Evolutionary conservation across 2,888 invertebrate species (phyloP).

Genomic region (Lithosia quadra): DNA sequence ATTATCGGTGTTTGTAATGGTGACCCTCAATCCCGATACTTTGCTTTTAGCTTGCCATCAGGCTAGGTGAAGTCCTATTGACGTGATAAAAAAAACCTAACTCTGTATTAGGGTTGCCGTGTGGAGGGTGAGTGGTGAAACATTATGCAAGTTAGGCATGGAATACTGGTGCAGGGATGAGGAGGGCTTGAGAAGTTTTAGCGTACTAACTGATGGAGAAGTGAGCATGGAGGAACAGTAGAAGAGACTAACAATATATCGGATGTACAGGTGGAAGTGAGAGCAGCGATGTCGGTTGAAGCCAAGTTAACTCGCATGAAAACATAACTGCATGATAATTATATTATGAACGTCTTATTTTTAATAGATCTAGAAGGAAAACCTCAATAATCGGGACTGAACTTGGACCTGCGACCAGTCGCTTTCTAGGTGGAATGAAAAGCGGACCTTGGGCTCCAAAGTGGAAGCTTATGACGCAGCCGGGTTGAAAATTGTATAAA

Average conservation of each 20-base stretch:
- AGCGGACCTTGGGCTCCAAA: too few species aligned
- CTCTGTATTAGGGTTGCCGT: not conserved
- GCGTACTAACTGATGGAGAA: constrained; percentile 1
- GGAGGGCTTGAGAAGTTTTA: not conserved
- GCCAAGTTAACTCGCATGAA: not conserved
- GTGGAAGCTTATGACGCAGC: too few species aligned
- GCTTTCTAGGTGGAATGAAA: too few species aligned
- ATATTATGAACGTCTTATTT: not conserved
- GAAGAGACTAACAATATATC: not conserved
- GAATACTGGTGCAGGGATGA: not conserved
- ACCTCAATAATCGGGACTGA: too few species aligned
- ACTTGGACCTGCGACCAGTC: too few species aligned
- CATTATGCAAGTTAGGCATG: constrained; percentile 6
- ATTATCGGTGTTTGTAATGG: too few species aligned
- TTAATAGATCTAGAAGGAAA: too few species aligned
- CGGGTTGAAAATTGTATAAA: too few species aligned
- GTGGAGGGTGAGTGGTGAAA: not conserved
- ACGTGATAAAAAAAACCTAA: too few species aligned
- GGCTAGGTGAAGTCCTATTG: too few species aligned
- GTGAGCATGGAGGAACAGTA: not conserved
- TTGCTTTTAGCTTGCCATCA: too few species aligned
- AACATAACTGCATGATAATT: not conserved
- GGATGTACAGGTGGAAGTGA: not conserved
- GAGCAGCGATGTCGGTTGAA: not conserved
- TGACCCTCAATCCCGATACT: too few species aligned